Conservation (phyloP, 2,888 invertebrate species). For the Serrognathus titanus region DNA sequence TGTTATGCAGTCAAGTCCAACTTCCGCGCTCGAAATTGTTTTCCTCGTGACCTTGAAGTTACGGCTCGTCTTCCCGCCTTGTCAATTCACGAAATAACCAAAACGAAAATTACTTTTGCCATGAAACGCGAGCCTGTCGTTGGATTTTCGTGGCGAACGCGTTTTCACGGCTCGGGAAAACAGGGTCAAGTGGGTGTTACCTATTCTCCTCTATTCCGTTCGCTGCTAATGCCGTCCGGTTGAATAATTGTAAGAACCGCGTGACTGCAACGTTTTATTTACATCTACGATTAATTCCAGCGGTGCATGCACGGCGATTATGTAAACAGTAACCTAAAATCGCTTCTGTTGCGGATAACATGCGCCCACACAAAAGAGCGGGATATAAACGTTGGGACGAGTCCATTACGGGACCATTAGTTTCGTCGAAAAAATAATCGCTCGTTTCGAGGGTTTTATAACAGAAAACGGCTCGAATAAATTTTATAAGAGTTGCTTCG, state of each 20-base stretch:
- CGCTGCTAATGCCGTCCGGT: no score
- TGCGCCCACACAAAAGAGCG: slow-evolving; percentile 45
- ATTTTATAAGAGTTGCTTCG: slow-evolving; percentile 27
- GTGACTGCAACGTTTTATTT: neutral
- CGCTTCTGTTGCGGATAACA: slow-evolving; percentile 17
- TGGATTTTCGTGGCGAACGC: no score
- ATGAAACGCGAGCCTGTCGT: no score
- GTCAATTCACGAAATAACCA: slow-evolving; percentile 20
- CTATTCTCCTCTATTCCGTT: no score
- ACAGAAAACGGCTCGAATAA: slow-evolving; percentile 41
- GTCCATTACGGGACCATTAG: slow-evolving; percentile 37
- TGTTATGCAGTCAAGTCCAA: neutral
- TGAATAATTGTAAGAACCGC: no score
- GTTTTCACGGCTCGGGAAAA: no score
- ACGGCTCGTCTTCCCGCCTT: slow-evolving; percentile 42
- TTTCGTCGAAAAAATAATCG: slow-evolving; percentile 21
- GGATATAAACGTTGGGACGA: slow-evolving; percentile 43
- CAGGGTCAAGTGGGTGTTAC: no score
- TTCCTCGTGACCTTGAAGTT: slow-evolving; percentile 42
- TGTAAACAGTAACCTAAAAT: slow-evolving; percentile 11
- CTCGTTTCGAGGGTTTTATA: slow-evolving; percentile 29
- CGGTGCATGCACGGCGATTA: neutral
- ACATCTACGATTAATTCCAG: neutral
- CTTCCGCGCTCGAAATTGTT: slow-evolving; percentile 36
- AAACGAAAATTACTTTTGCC: neutral